These are phyloP conservation scores for Drosophila tristis DNA, from an alignment of 1,140 invertebrate genomes.

Conservation along the genomic window DNA sequence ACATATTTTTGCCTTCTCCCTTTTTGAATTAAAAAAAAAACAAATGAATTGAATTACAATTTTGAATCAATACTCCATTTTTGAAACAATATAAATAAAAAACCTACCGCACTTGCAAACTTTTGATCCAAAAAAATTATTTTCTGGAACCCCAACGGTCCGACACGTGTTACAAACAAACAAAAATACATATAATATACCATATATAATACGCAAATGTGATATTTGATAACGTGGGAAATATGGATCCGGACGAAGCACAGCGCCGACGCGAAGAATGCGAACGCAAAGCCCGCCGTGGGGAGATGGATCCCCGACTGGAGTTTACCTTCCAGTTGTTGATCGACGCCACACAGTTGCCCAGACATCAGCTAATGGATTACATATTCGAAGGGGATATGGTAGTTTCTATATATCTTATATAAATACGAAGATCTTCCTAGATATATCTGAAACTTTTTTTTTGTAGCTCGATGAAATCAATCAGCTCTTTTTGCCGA, in stretches of 20 bases:
- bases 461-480: conserved; percentile 91
- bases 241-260: conserved; percentile 81
- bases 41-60: conserved; percentile 36
- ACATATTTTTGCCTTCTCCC: conserved; percentile 75
- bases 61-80: conserved; percentile 23
- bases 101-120: conserved; percentile 32
- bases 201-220: not conserved
- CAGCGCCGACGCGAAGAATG: conserved; percentile 95
- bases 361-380: conserved; percentile 93
- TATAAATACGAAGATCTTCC: not conserved
- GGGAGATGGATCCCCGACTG: conserved; percentile 94
- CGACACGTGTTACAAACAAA: conserved; percentile 17
- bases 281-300: conserved; percentile 92
- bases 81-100: conserved; percentile 20
- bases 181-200: conserved; percentile 15
- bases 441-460: conserved; percentile 1
- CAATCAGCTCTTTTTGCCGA: conserved; percentile 93
- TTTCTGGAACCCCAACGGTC: conserved; percentile 48
- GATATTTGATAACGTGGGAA: conserved; percentile 1
- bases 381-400: conserved; percentile 95
- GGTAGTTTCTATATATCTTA: conserved; percentile 84
- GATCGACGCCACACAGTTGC: conserved; percentile 91
- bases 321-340: conserved; percentile 95
- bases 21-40: conserved; percentile 75
- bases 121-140: conserved; percentile 45